A percentile compares a stretch with the other conserved stretches of the same genome.
These are phyloP conservation scores for Tortricodes alternella DNA, from an alignment of 2,888 invertebrate species.

Conservation along the genomic window DNA sequence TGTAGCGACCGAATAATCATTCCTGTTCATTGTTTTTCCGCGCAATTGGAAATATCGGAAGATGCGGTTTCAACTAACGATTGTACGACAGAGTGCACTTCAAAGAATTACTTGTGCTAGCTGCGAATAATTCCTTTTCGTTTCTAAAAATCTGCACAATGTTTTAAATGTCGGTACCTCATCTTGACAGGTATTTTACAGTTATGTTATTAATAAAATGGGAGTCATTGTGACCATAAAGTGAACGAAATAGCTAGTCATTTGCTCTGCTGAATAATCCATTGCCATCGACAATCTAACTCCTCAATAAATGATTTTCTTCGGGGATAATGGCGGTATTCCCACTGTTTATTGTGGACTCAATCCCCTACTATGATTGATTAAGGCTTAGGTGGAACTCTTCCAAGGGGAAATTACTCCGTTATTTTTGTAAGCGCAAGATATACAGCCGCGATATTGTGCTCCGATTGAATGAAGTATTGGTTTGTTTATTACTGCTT, in stretches of 20 bases:
- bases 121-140: background rate
- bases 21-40: conserved; percentile 32
- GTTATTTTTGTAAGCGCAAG: conserved; percentile 48
- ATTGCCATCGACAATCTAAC: conserved; percentile 51
- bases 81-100: conserved; percentile 19
- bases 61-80: conserved; percentile 25
- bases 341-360: conserved; percentile 68
- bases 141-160: too few relatives aligned
- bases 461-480: conserved; percentile 1
- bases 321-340: conserved; percentile 61
- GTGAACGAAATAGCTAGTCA: conserved; percentile 19
- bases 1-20: conserved; percentile 30
- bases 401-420: conserved; percentile 61
- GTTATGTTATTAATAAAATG: background rate
- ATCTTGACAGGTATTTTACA: too few relatives aligned
- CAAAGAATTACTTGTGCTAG: conserved; percentile 5
- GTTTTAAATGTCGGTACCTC: too few relatives aligned
- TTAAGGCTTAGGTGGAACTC: conserved; percentile 66
- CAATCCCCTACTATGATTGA: conserved; percentile 65
- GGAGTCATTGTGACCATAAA: conserved; percentile 2
- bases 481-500: conserved; percentile 10
- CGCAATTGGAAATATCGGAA: conserved; percentile 27
- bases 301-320: conserved; percentile 64
- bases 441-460: conserved; percentile 7
- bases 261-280: conserved; percentile 46